Evolutionary conservation across 2,113 vertebrate species (phyloP).

Genomic region (Shinisaurus crocodilurus): DNA sequence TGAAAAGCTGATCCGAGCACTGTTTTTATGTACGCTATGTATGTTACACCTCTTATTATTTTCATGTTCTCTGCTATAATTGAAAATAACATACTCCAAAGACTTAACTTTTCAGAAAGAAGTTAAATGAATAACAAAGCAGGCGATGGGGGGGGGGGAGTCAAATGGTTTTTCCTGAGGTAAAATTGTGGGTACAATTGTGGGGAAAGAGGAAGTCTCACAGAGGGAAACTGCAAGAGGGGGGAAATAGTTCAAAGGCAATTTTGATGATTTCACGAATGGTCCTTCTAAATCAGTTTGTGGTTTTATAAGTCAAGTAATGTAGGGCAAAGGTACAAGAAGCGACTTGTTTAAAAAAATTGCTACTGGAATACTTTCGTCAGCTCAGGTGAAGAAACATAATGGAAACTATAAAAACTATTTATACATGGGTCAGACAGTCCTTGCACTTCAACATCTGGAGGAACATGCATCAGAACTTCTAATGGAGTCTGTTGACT

Average conservation of each 20-base stretch:
- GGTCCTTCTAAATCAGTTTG: slow-evolving; percentile 4
- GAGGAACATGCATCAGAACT: slow-evolving; percentile 42
- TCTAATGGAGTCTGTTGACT: slow-evolving; percentile 38
- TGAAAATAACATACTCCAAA: not conserved
- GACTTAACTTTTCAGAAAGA: not conserved
- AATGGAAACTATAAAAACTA: slow-evolving; percentile 31
- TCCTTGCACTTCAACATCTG: slow-evolving; percentile 52
- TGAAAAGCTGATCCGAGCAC: not conserved
- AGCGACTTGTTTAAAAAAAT: slow-evolving; percentile 13
- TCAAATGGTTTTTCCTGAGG: slow-evolving; percentile 9
- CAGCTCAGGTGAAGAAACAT: slow-evolving; percentile 35
- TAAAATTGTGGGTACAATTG: slow-evolving; percentile 14
- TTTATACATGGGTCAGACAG: slow-evolving; percentile 51
- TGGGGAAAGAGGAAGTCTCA: not conserved
- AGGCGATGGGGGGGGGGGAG: not conserved
- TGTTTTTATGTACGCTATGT: not conserved
- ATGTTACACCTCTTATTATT: not conserved
- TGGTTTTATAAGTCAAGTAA: slow-evolving; percentile 17
- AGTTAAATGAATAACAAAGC: not conserved
- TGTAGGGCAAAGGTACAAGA: slow-evolving; percentile 17
- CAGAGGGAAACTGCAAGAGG: not conserved
- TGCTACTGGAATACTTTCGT: slow-evolving; percentile 33
- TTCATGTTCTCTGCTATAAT: slow-evolving; percentile 20
- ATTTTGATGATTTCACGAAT: slow-evolving; percentile 14
- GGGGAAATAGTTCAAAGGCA: slow-evolving; percentile 24